Conservation (phyloP, 2,797 vertebrate species). For the Borostomias antarcticus region DNA sequence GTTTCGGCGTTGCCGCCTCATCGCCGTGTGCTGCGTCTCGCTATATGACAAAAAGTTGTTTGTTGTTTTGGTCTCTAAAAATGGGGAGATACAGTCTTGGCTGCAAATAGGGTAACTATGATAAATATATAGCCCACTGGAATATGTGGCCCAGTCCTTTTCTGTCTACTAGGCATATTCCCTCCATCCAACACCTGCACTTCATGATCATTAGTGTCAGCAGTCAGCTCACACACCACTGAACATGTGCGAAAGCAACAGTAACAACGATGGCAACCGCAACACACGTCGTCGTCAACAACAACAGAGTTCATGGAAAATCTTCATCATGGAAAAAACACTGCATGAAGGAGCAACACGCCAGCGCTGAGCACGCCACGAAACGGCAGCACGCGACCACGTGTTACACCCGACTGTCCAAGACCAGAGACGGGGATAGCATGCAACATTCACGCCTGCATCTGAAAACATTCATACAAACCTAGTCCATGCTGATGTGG, state of each 20-base stretch:
- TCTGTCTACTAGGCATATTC: background rate
- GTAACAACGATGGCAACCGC: constrained; percentile 21
- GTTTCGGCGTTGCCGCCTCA: no score
- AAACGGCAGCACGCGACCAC: constrained; percentile 27
- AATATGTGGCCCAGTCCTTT: no score
- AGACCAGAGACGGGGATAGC: background rate
- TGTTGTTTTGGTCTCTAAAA: no score
- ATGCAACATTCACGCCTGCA: no score
- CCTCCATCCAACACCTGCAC: constrained; percentile 53
- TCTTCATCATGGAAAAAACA: constrained; percentile 69
- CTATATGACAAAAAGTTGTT: no score
- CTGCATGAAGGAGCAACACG: constrained; percentile 43
- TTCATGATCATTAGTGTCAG: constrained; percentile 60
- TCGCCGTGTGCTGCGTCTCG: no score
- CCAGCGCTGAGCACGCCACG: constrained; percentile 5
- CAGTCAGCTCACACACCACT: constrained; percentile 42
- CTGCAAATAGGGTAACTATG: background rate
- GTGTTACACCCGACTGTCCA: constrained; percentile 17
- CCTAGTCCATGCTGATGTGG: background rate
- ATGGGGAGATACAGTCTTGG: background rate
- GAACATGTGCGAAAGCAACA: constrained; percentile 31
- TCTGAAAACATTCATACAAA: no score
- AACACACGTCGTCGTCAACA: constrained; percentile 41
- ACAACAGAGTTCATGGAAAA: constrained; percentile 64
- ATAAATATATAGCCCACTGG: background rate